Evolutionary conservation across 1,140 invertebrate genomes (phyloP).

Genomic region (Stegodyphus dumicola): DNA sequence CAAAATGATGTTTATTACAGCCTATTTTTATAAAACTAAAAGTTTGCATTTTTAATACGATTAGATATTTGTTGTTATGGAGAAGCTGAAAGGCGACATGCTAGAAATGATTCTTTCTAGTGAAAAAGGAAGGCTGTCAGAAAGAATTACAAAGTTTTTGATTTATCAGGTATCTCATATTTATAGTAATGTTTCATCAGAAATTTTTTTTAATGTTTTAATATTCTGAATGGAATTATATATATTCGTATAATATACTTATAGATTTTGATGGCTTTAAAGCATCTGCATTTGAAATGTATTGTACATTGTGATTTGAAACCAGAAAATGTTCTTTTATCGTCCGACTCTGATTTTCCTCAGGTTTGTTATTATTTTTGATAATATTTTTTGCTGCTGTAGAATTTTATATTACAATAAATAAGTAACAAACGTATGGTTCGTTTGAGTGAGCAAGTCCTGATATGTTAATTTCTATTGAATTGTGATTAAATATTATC

Average conservation of each 20-base stretch:
- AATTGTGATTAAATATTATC: too few relatives aligned
- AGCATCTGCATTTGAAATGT: constrained; percentile 88
- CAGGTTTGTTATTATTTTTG: constrained; percentile 72
- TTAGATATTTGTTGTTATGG: constrained; percentile 75
- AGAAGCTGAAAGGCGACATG: constrained; percentile 88
- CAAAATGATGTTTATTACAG: too few relatives aligned
- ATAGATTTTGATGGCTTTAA: constrained; percentile 94
- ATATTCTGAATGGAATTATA: too few relatives aligned
- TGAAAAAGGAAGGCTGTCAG: constrained; percentile 87
- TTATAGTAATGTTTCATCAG: constrained; percentile 37
- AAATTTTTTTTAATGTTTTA: too few relatives aligned
- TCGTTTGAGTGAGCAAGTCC: too few relatives aligned
- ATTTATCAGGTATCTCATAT: constrained; percentile 82
- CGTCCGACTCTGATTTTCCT: constrained; percentile 92
- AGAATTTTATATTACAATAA: too few relatives aligned
- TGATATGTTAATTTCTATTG: too few relatives aligned
- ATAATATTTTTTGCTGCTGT: too few relatives aligned
- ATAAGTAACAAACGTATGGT: too few relatives aligned
- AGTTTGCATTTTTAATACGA: background rate
- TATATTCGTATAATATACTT: constrained; percentile 59
- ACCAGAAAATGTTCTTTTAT: constrained; percentile 97
- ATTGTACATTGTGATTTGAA: constrained; percentile 99
- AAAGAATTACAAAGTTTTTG: constrained; percentile 95
- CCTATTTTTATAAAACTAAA: background rate
- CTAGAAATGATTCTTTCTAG: constrained; percentile 98